Conservation (phyloP, 2,113 vertebrate genomes). For the Echinops telfairi region DNA sequence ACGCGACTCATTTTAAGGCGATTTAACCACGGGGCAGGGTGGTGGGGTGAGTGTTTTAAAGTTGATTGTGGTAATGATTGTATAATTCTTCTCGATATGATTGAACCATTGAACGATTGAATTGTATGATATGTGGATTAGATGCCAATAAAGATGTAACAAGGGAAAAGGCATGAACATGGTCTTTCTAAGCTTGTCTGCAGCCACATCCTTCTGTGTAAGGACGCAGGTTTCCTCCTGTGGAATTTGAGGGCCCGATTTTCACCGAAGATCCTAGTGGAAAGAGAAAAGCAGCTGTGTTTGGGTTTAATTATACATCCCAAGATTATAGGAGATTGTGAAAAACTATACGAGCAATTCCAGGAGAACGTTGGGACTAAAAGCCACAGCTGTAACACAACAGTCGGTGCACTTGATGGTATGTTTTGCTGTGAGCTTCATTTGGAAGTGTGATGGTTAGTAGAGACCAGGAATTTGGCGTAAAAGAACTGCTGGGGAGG, state of each 20-base stretch:
- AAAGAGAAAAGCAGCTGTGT: conserved; percentile 11
- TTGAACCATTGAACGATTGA: no score
- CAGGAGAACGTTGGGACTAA: background rate
- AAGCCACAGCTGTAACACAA: background rate
- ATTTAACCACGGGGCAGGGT: no score
- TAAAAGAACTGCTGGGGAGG: background rate
- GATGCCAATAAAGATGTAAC: no score
- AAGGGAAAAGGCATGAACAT: no score
- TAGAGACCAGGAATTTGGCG: background rate
- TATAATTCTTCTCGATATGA: no score
- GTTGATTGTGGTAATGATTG: no score
- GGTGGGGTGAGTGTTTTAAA: no score
- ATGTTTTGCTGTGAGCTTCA: background rate
- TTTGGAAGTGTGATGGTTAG: background rate
- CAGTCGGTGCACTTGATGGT: background rate
- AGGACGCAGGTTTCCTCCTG: background rate
- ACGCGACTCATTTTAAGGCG: no score
- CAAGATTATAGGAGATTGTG: background rate
- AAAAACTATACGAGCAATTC: background rate
- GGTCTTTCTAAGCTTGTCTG: background rate
- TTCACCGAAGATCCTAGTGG: background rate
- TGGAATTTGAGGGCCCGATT: background rate
- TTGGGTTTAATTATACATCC: conserved; percentile 10
- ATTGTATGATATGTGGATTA: no score
- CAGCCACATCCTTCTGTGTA: background rate